Base-by-base conservation (phyloP, 2,888 invertebrate genomes). In the Argyresthia goedartella region DNA sequence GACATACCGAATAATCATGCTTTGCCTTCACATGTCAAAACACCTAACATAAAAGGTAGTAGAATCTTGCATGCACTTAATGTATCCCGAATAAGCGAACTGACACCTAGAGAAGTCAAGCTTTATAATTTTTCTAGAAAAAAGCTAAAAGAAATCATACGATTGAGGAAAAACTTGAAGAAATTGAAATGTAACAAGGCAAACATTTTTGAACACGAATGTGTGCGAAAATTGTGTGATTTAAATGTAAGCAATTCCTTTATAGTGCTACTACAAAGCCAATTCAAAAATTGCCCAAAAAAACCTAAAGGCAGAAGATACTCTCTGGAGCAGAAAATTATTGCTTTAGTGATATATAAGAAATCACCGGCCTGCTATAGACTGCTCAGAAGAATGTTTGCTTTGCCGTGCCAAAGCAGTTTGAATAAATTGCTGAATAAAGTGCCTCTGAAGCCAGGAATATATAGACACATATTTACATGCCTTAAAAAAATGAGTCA, bases 291-390 rank as follows among this genome's bases (percentile, higher is more conserved):
- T 49, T 46, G 36, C 8, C 49, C 52, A 3, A 56, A 52, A 46
- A 56, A 43, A n/a, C 47, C 42, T 45, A 53, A 55, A 51, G 50
- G 51, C 1, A 51, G 54, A 47, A 53, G 55, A 47, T 55, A 49
- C 34, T 54, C 10, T n/a, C 15, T 52, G 34, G 44, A 54, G 8
- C 41, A 52, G 13, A 55, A 56, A 53, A 45, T 54, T 34, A 54
- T 56, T 48, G 54, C 55, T 35, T 34, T 57, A 46, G 50, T 46
- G 13, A 54, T 61, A n/a, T 62, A 57, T 46, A 62, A 61, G 57
- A 59, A 56, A 25, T 64, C 59, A 10, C 57, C 56, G 16, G 51
- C 58, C 7, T 62, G 61, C 33, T 62, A 62, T 46, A 54, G 58
- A 25, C 43, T 62, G n/a, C 52, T 62, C 9, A 52, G 61, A 36